Evolutionary conservation across 2,113 vertebrate species (phyloP).

Genomic region (Chloropsis cyanopogon): DNA sequence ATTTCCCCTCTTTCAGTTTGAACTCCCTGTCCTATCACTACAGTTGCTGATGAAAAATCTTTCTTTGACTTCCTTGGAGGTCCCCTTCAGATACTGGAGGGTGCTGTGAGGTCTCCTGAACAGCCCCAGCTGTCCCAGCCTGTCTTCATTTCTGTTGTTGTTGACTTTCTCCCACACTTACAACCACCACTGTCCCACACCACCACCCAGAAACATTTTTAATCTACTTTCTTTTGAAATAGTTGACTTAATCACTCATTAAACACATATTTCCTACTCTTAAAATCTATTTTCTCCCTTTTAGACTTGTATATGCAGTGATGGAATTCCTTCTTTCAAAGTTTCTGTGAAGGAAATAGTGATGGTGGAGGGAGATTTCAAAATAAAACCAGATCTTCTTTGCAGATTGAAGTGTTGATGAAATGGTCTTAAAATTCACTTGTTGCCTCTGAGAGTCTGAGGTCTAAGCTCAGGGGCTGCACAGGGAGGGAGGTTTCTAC

Average conservation of each 20-base stretch:
- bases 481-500: neutral
- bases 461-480: neutral
- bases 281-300: neutral
- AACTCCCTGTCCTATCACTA: neutral
- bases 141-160: neutral
- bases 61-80: neutral
- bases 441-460: neutral
- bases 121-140: neutral
- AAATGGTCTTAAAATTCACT: neutral
- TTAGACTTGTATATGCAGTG: neutral
- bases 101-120: neutral
- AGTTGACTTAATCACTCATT: neutral
- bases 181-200: neutral
- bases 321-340: neutral
- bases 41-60: neutral
- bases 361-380: neutral
- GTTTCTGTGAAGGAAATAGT: neutral
- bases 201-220: neutral
- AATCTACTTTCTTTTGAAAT: neutral
- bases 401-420: neutral
- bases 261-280: neutral
- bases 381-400: neutral
- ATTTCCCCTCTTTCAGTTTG: neutral
- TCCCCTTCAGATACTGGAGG: neutral
- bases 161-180: neutral